Evolutionary conservation across 2,888 invertebrate genomes (phyloP), one percentile per base, ranked within the genome.

Genomic region (Dioctria rufipes): DNA sequence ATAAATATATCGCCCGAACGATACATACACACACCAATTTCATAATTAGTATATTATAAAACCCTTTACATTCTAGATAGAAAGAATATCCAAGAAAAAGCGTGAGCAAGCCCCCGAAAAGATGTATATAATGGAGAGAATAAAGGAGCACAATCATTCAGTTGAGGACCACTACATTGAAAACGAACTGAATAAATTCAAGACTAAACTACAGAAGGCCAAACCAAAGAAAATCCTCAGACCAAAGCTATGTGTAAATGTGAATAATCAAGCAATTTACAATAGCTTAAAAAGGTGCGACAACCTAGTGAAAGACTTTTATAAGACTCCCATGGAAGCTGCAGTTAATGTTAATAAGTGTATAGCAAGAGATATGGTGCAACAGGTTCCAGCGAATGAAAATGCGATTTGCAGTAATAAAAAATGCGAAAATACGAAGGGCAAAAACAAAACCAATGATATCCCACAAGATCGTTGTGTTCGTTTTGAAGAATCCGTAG

Each of bases 111-210:
- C 86, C 85, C 83, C 83, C 79, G 80, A 85, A 83, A 81, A 83
- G 43, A 54, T 81, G 42, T 58, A 81, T 5, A 25, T 78, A 43
- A 8, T 87, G 54, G 86, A 86, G 49, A 84, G 85, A 25, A 87
- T 88, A 8, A 86, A 86, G 78, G 84, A 86, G 0, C 89, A 89
- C 79, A 89, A 89, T 80, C 75, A 86, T 65, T 85, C 85, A 8
- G 87, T 89, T 13, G 89, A 89, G 67, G 84, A 88, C 46, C 88
- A 86, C 40, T 88, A 86, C 43, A 86, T 89, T 3, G 84, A 86
- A n/a, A 86, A 88, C 83, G 87, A 89, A 80, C 81, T 89, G 65
- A 84, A 86, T 3, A 88, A 88, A 83, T 88, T 89, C 54, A 88
- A 88, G n/a, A 84, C 84, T 69, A 87, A 88, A 78, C 69, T 89